Evolutionary conservation across 2,888 invertebrate genomes (phyloP).

Genomic region (Melikaiella ostensackeni): DNA sequence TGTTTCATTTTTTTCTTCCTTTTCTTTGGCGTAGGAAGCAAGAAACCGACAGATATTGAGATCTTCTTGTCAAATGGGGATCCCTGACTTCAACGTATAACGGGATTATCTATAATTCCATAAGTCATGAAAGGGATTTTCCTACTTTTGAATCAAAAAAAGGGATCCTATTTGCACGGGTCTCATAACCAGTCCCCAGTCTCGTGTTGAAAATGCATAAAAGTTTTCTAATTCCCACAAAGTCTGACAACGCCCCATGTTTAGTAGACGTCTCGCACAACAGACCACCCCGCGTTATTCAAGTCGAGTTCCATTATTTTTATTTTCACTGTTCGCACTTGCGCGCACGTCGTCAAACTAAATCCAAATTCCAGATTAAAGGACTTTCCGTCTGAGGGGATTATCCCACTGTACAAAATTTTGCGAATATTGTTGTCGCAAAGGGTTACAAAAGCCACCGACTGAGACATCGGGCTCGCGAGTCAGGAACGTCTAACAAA

Average conservation of each 20-base stretch:
- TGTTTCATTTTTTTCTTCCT: background rate
- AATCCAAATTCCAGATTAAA: conserved; percentile 44
- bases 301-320: conserved; percentile 34
- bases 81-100: conserved; percentile 43
- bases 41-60: conserved; percentile 12
- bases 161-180: conserved; percentile 48
- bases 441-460: conserved; percentile 6
- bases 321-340: conserved; percentile 20
- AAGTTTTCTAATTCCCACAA: conserved; percentile 68
- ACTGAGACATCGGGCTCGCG: background rate
- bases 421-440: background rate
- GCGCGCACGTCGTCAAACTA: conserved; percentile 38
- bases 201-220: conserved; percentile 54
- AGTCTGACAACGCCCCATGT: conserved; percentile 61
- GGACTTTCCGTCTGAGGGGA: conserved; percentile 25
- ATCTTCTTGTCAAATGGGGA: background rate
- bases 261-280: conserved; percentile 61
- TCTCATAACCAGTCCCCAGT: conserved; percentile 55
- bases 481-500: background rate
- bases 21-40: background rate
- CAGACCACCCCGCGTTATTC: conserved; percentile 65
- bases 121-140: conserved; percentile 43
- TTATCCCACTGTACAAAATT: conserved; percentile 42
- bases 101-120: conserved; percentile 47
- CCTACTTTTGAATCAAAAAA: conserved; percentile 41